Percentiles rank a stretch among this genome's conserved stretches.
phyloP scores from a whole-genome alignment of 2,888 invertebrate species.

The Caenorhabditis parvicauda region DNA sequence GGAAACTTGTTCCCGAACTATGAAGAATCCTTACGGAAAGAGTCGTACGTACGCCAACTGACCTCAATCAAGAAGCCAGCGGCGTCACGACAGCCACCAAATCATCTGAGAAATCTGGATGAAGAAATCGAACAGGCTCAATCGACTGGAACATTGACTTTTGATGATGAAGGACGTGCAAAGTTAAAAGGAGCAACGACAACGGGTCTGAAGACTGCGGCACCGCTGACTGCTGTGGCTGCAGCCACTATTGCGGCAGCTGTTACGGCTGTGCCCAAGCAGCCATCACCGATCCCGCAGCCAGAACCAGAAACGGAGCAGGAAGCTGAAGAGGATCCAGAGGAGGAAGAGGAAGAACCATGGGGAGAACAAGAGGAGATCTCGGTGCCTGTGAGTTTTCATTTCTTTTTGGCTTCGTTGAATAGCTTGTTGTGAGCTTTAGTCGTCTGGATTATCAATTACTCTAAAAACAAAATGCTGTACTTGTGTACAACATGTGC shows the following conservation, averaged over 20 bases:
- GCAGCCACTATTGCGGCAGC: not conserved
- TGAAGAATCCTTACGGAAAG: constrained; percentile 66
- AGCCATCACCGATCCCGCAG: constrained; percentile 10
- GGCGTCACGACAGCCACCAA: constrained; percentile 31
- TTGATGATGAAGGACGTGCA: constrained; percentile 44
- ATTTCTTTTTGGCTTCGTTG: too few relatives aligned
- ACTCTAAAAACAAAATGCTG: too few relatives aligned
- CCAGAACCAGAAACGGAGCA: constrained; percentile 9
- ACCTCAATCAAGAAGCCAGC: constrained; percentile 45
- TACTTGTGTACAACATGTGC: too few relatives aligned
- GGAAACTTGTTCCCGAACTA: constrained; percentile 91
- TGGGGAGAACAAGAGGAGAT: constrained; percentile 9
- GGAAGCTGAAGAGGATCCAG: not conserved
- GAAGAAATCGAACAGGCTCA: constrained; percentile 51
- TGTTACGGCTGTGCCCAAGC: not conserved
- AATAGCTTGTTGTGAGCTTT: not conserved
- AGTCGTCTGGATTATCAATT: too few relatives aligned
- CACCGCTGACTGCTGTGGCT: not conserved
- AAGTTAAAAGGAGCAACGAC: constrained; percentile 23
- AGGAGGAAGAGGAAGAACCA: constrained; percentile 10
- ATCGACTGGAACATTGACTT: constrained; percentile 32
- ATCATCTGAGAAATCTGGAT: constrained; percentile 40
- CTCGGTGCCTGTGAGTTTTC: constrained; percentile 4
- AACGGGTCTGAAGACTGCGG: not conserved
- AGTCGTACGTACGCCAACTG: constrained; percentile 40